A percentile compares a stretch with the other conserved stretches of the same genome.
Conservation (phyloP, 2,888 invertebrate species). For the Zele albiditarsus region DNA sequence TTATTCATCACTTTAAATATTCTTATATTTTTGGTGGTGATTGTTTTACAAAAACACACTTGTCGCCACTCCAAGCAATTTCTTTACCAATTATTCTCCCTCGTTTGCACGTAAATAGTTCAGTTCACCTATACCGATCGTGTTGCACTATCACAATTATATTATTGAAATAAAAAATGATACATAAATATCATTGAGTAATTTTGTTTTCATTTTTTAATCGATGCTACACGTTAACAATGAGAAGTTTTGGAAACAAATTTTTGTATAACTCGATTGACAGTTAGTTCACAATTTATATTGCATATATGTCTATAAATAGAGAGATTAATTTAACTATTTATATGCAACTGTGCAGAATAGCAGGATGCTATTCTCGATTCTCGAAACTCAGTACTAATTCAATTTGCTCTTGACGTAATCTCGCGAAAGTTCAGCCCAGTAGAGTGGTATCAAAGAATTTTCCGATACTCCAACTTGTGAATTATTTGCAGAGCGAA, state of each 20-base stretch:
- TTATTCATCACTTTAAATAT: slow-evolving; percentile 34
- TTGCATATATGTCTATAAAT: neutral
- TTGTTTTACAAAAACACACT: slow-evolving; percentile 30
- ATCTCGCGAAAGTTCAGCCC: slow-evolving; percentile 34
- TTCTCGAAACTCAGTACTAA: slow-evolving; percentile 18
- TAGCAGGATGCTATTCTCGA: slow-evolving; percentile 17
- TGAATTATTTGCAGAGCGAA: neutral
- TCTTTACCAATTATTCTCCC: slow-evolving; percentile 50
- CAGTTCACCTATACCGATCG: slow-evolving; percentile 53
- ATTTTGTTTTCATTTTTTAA: slow-evolving; percentile 28
- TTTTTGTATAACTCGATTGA: neutral
- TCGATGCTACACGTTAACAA: neutral
- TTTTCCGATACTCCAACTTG: slow-evolving; percentile 17
- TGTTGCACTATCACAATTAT: slow-evolving; percentile 49
- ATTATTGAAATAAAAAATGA: slow-evolving; percentile 56
- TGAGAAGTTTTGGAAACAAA: neutral
- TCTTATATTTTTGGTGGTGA: slow-evolving; percentile 12
- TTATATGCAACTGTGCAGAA: slow-evolving; percentile 2
- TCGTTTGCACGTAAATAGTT: slow-evolving; percentile 38
- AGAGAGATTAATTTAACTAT: neutral
- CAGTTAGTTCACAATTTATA: slow-evolving; percentile 7
- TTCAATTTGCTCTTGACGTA: slow-evolving; percentile 42
- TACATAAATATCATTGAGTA: slow-evolving; percentile 48
- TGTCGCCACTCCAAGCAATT: slow-evolving; percentile 58
- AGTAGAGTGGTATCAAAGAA: slow-evolving; percentile 12